Conservation (phyloP, 2,888 invertebrate species). For the Netelia melanura region DNA sequence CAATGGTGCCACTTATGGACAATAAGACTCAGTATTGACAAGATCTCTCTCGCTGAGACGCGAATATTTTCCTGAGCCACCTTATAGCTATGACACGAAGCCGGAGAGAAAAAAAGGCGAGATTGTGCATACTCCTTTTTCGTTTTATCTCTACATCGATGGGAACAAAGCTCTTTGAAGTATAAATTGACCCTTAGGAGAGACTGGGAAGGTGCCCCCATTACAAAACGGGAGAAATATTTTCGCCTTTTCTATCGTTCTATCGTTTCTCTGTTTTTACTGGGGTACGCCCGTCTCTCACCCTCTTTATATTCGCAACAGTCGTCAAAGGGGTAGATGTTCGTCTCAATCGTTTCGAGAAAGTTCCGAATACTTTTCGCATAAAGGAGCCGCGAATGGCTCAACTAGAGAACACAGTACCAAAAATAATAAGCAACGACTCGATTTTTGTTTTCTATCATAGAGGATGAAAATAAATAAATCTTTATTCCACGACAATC, state of each 20-base stretch:
- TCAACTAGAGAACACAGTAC: not conserved
- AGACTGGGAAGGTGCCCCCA: slow-evolving; percentile 66
- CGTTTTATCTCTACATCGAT: slow-evolving; percentile 47
- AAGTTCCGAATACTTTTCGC: slow-evolving; percentile 62
- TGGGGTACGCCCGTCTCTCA: slow-evolving; percentile 34
- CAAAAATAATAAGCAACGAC: not conserved
- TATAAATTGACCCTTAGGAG: slow-evolving; percentile 79
- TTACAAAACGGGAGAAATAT: slow-evolving; percentile 74
- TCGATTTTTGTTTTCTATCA: not conserved
- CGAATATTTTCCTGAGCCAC: not conserved
- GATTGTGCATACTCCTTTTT: slow-evolving; percentile 21
- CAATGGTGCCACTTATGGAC: not conserved
- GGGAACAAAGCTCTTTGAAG: slow-evolving; percentile 77
- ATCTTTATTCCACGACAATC: not conserved
- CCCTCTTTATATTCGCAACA: slow-evolving; percentile 59
- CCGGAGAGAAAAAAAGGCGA: not conserved
- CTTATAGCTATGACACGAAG: not conserved
- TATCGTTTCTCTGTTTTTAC: slow-evolving; percentile 62
- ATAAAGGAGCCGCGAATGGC: slow-evolving; percentile 25
- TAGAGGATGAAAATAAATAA: not conserved
- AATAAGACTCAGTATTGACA: too few relatives aligned
- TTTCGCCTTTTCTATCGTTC: slow-evolving; percentile 65
- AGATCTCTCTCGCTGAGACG: not conserved
- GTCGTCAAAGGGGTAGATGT: slow-evolving; percentile 71
- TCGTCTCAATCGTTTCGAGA: slow-evolving; percentile 41